phyloP scores from a whole-genome alignment of 2,888 invertebrate species.

The Plagodis dolabraria region DNA sequence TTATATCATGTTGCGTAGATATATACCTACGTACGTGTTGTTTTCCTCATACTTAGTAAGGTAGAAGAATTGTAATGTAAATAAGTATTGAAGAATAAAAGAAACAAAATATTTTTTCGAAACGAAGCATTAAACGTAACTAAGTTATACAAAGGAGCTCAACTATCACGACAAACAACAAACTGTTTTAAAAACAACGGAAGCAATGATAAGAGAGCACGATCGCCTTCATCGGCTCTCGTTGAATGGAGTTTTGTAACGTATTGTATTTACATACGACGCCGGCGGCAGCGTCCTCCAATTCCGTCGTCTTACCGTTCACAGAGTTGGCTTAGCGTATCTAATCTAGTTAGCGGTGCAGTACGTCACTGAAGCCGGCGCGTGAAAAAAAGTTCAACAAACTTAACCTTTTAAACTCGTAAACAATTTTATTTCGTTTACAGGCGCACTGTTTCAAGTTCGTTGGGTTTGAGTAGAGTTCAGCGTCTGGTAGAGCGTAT shows the following conservation, averaged over 20 bases:
- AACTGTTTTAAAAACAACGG: constrained; percentile 40
- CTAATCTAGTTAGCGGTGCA: constrained; percentile 78
- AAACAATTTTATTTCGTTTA: constrained; percentile 44
- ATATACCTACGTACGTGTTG: background rate
- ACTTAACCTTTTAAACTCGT: constrained; percentile 62
- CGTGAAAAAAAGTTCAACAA: constrained; percentile 79
- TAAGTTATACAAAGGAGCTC: constrained; percentile 15
- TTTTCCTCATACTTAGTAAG: background rate
- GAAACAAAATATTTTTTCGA: background rate
- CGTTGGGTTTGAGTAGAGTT: background rate
- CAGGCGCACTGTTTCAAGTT: constrained; percentile 7
- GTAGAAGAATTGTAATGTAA: no score
- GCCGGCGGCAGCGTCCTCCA: constrained; percentile 46
- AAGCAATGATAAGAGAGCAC: constrained; percentile 53
- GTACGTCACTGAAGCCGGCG: constrained; percentile 71
- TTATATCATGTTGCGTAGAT: no score
- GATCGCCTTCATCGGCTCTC: constrained; percentile 50
- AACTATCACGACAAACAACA: constrained; percentile 27
- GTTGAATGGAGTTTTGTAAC: constrained; percentile 47
- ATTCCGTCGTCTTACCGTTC: constrained; percentile 49
- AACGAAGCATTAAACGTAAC: background rate
- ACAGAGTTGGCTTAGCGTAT: constrained; percentile 67
- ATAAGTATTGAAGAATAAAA: background rate
- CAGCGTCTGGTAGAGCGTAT: background rate
- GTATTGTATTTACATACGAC: constrained; percentile 47